Evolutionary conservation across 2,888 invertebrate genomes (phyloP).

Genomic region (Melanchra persicariae): DNA sequence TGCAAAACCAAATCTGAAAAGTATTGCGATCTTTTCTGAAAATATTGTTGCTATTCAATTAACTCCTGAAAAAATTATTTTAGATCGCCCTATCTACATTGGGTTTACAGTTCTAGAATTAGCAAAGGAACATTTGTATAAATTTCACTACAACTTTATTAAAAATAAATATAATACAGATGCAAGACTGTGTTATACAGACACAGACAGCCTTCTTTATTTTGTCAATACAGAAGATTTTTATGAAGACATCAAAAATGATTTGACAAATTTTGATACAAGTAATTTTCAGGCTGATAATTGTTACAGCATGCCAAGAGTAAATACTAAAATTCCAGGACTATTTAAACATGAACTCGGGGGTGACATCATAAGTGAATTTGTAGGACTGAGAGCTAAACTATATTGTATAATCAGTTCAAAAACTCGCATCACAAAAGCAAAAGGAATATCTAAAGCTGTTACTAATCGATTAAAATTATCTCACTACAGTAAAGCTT

Average conservation of each 20-base stretch:
- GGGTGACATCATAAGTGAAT: no score
- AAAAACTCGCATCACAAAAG: no score
- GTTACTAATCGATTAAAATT: neutral
- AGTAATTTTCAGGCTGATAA: neutral
- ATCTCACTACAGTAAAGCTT: neutral
- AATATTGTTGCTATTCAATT: slow-evolving; percentile 20
- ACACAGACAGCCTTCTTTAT: neutral
- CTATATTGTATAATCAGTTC: no score
- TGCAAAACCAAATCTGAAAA: slow-evolving; percentile 25
- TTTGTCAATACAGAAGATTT: neutral
- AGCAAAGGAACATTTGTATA: slow-evolving; percentile 18
- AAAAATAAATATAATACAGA: no score
- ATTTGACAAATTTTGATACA: neutral
- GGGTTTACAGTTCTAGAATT: slow-evolving; percentile 30
- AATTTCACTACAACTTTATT: no score
- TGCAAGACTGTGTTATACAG: no score
- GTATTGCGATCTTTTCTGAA: slow-evolving; percentile 8
- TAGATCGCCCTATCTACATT: slow-evolving; percentile 14
- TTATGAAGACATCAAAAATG: neutral
- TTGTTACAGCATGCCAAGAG: neutral
- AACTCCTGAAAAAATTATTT: slow-evolving; percentile 1
- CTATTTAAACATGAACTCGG: neutral
- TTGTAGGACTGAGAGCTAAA: no score
- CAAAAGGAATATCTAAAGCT: no score
- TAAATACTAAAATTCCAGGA: neutral